Conservation (phyloP, 2,113 vertebrate species). For the Astatoreochromis straeleni region DNA sequence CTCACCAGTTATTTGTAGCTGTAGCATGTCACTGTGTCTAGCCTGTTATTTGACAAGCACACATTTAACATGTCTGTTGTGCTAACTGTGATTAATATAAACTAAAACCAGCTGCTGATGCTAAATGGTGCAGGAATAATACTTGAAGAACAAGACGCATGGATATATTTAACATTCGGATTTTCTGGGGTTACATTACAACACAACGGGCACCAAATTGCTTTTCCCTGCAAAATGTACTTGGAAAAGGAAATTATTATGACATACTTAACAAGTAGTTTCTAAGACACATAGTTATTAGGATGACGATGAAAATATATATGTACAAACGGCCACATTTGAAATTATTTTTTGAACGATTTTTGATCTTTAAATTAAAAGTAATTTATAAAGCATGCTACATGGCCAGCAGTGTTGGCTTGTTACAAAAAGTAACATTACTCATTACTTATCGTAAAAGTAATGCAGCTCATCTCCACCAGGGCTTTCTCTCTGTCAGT, state of each 20-base stretch:
- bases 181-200: not conserved
- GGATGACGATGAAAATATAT: not conserved
- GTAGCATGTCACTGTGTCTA: accelerated
- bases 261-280: not conserved
- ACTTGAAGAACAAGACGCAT: not conserved
- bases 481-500: not conserved
- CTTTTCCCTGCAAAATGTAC: not conserved
- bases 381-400: not conserved
- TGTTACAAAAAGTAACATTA: not conserved
- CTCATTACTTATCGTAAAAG: not conserved
- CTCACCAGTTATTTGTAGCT: not conserved
- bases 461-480: not conserved
- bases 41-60: not conserved
- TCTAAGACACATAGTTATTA: not conserved
- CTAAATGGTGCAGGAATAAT: not conserved
- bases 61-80: not conserved
- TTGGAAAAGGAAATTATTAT: not conserved
- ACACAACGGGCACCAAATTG: not conserved
- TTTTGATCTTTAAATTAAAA: not conserved
- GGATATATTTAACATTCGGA: not conserved
- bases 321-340: not conserved
- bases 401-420: not conserved
- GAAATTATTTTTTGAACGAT: not conserved
- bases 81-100: not conserved
- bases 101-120: not conserved